A percentile compares a stretch with the other conserved stretches of the same genome.
Conservation (phyloP, 2,888 invertebrate genomes). For the Scaeva pyrastri region DNA sequence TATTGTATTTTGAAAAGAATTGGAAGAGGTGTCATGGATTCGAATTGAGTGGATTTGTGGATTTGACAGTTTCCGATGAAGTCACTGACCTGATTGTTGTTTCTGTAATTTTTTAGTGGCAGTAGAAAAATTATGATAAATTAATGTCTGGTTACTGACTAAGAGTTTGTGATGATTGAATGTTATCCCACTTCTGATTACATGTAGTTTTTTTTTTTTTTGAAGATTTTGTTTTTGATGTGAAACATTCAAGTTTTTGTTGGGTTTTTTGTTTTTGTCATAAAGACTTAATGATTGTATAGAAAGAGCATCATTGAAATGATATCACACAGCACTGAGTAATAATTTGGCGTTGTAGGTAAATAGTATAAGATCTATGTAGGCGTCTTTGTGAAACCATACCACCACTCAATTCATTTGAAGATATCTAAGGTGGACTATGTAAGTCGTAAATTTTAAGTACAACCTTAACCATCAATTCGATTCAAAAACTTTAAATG, state of each 20-base stretch:
- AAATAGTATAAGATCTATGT: no score
- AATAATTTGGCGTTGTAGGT: no score
- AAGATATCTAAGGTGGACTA: no score
- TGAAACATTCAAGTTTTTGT: neutral
- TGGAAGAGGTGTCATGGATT: conserved; percentile 10
- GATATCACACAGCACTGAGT: no score
- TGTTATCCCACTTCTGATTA: conserved; percentile 36
- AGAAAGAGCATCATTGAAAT: no score
- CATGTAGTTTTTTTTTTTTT: neutral
- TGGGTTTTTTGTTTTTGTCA: neutral
- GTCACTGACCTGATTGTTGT: conserved; percentile 13
- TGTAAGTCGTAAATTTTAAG: no score
- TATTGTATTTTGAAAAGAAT: neutral
- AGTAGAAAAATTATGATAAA: conserved; percentile 4
- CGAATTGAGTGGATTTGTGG: conserved; percentile 1
- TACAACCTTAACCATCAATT: no score
- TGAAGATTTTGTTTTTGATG: no score
- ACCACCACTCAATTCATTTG: no score
- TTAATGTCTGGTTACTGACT: neutral
- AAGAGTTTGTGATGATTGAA: conserved; percentile 8
- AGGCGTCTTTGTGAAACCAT: no score
- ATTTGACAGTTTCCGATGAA: conserved; percentile 6
- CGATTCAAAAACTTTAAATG: no score
- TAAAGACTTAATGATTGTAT: neutral
- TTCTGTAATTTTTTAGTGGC: neutral